Evolutionary conservation across 1,140 invertebrate species (phyloP).

Genomic region (Leptinotarsa texana): DNA sequence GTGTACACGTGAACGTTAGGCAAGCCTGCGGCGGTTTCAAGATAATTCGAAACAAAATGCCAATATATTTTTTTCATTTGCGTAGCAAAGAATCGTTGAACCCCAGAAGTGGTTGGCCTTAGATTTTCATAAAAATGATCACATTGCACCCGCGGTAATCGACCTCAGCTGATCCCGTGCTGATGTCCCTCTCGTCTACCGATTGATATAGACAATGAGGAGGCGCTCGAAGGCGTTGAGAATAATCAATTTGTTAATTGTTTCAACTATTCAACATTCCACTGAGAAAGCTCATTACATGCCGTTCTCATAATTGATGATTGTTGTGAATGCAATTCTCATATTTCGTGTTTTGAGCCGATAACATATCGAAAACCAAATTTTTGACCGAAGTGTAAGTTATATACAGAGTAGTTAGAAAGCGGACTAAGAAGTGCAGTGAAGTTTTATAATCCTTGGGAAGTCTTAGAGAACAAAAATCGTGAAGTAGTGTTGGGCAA

Average conservation of each 20-base stretch:
- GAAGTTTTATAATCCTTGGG: too few species aligned
- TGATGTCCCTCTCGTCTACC: neutral
- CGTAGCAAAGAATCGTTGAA: conserved; percentile 31
- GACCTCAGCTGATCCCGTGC: conserved; percentile 25
- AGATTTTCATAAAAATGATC: conserved; percentile 41
- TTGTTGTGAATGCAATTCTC: too few species aligned
- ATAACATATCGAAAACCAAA: too few species aligned
- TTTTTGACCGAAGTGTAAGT: too few species aligned
- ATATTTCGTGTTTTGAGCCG: too few species aligned
- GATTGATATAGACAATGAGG: neutral
- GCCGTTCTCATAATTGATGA: too few species aligned
- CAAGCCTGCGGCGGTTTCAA: neutral
- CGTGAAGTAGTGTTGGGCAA: too few species aligned
- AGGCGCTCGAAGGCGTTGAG: neutral
- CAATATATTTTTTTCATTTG: neutral
- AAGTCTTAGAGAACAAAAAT: too few species aligned
- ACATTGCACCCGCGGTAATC: conserved; percentile 34
- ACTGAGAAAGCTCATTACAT: neutral
- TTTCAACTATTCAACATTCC: neutral
- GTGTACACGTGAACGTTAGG: neutral
- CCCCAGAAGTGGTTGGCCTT: conserved; percentile 36
- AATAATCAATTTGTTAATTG: neutral
- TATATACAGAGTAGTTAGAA: too few species aligned
- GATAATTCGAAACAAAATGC: conserved; percentile 13
- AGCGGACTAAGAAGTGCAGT: too few species aligned